A percentile compares a stretch with the other conserved stretches of the same genome.
Conservation (phyloP, 2,113 vertebrate species). For the Coptodon rendalli region DNA sequence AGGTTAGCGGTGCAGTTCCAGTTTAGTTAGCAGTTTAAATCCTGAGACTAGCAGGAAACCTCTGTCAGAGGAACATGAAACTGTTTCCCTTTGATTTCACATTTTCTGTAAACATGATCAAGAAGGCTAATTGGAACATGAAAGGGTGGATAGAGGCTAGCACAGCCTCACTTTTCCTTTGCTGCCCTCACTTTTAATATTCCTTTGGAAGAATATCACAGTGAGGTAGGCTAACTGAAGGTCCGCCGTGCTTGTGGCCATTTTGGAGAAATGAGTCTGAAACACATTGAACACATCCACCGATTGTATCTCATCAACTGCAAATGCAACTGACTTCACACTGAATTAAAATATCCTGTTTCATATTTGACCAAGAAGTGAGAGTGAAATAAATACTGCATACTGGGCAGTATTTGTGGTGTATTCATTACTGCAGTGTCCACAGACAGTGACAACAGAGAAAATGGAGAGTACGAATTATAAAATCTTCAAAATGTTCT, state of each 20-base stretch:
- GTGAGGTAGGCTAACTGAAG: constrained; percentile 10
- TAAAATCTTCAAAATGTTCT: background rate
- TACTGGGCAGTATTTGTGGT: background rate
- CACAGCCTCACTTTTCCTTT: background rate
- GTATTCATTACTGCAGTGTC: background rate
- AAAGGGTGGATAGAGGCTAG: background rate
- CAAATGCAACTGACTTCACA: background rate
- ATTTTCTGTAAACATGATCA: background rate
- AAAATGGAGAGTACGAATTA: background rate
- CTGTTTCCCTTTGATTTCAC: background rate
- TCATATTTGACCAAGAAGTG: background rate
- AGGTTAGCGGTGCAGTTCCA: background rate
- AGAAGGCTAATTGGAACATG: background rate
- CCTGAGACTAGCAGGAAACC: background rate
- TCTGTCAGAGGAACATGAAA: background rate
- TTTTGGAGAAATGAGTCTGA: background rate
- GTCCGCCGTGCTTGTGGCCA: background rate
- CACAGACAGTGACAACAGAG: background rate
- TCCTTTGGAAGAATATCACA: constrained; percentile 26
- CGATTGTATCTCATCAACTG: background rate
- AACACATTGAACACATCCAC: background rate
- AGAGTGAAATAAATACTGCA: background rate
- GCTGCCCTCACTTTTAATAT: background rate
- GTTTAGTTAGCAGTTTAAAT: background rate
- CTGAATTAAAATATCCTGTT: background rate